Evolutionary conservation across 1,140 invertebrate genomes (phyloP), one percentile per base, ranked within the genome.

Genomic region (Kradibia gibbosae): DNA sequence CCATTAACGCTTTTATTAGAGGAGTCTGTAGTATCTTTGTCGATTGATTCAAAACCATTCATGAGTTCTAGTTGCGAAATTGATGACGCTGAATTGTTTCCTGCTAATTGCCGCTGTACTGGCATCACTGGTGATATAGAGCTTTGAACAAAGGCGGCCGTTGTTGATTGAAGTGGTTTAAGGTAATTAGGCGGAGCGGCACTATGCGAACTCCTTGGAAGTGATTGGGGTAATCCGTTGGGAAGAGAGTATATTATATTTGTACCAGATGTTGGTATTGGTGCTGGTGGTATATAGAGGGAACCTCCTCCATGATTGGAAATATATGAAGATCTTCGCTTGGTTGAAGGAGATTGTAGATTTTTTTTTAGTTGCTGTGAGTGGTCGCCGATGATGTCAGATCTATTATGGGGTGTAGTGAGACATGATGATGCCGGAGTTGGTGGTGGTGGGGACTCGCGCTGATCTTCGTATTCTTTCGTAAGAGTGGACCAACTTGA

Each of bases 201-300:
- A 87, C 89, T 91, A 88, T 92, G 89, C 86, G 91, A 89, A 86
- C 91, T 88, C 86, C 91, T 87, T 91, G 83, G 91, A 89, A 84
- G 89, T 91, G 86, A 90, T 88, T 85, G 92, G 84, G 79, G 91
- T 88, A 91, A 45, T 88, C 88, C 84, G 89, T 90, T 85, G 88
- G 91, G 86, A 15, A 82, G 15, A 85, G 86, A 88, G 90, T 89
- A 84, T 90, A 91, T 42, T 92, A 93, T 89, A 90, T 91, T 85
- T 13, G 91, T 84, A 42, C 88, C 86, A 65, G 91, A 88, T 85
- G 91, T 89, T 75, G 89, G 86, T 82, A 92, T 91, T 78, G 92
- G 92, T 25, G 91, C 90, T 82, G 93, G 92, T 81, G 93, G 93
- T 28, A 91, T 93, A 86, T 93, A 93, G 50, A 92, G 88, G 55